These are phyloP conservation scores for Octopus bimaculoides DNA, from an alignment of 1,140 invertebrate genomes.

Conservation along the genomic window DNA sequence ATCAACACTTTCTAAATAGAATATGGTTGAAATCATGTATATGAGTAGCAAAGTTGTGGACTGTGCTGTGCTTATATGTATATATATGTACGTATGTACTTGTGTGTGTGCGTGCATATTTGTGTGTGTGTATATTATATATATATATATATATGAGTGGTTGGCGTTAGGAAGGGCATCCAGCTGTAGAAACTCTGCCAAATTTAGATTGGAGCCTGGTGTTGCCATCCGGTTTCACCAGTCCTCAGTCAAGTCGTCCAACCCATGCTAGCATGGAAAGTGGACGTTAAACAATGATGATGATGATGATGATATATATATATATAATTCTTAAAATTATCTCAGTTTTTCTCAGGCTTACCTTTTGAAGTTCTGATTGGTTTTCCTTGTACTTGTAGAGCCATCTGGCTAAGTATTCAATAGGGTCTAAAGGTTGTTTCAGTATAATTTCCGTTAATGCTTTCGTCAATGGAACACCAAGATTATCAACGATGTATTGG, in stretches of 20 bases:
- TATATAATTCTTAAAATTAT: not conserved
- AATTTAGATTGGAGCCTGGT: too few relatives aligned
- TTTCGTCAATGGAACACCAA: constrained; percentile 43
- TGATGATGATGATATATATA: too few relatives aligned
- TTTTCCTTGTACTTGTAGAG: constrained; percentile 45
- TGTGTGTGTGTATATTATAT: not conserved
- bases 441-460: constrained; percentile 48
- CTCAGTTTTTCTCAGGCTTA: not conserved
- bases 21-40: too few relatives aligned
- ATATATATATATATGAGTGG: too few relatives aligned
- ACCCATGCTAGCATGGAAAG: too few relatives aligned
- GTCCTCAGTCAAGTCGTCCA: too few relatives aligned
- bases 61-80: not conserved
- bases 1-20: too few relatives aligned
- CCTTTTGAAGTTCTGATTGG: not conserved
- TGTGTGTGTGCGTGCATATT: not conserved
- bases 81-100: not conserved
- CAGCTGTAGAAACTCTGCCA: too few relatives aligned
- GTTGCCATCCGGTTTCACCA: too few relatives aligned
- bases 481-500: constrained; percentile 41
- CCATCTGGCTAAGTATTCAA: constrained; percentile 49
- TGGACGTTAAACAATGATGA: too few relatives aligned
- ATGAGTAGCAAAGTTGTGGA: too few relatives aligned
- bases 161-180: too few relatives aligned
- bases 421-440: constrained; percentile 44